Conservation (phyloP, 2,888 invertebrate genomes). For the Drosophila subquinaria region DNA sequence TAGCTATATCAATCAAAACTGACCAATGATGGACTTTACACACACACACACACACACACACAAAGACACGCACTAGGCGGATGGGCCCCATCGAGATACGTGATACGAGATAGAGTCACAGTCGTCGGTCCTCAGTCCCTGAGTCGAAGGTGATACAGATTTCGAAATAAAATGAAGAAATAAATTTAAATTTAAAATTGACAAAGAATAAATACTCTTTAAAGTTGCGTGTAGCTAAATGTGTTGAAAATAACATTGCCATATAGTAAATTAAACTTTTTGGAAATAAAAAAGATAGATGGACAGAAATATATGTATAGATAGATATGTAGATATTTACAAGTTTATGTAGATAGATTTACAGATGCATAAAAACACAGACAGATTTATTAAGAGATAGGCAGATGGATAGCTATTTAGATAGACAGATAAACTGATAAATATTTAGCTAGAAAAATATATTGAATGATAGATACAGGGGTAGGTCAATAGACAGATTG, state of each 20-base stretch:
- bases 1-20: slow-evolving; percentile 50
- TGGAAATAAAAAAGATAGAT: neutral
- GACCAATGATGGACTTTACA: slow-evolving; percentile 41
- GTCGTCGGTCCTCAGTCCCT: neutral
- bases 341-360: neutral
- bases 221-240: neutral
- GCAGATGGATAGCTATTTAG: neutral
- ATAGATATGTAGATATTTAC: neutral
- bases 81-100: slow-evolving; percentile 45
- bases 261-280: neutral
- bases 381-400: neutral
- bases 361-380: neutral
- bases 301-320: neutral
- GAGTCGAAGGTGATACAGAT: slow-evolving; percentile 32
- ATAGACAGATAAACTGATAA: neutral
- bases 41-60: slow-evolving; percentile 25
- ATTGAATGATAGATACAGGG: neutral
- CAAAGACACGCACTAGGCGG: slow-evolving; percentile 20
- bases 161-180: slow-evolving; percentile 10
- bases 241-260: neutral
- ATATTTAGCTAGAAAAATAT: neutral
- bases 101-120: slow-evolving; percentile 19
- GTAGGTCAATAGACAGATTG: neutral
- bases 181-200: neutral
- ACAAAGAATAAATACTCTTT: slow-evolving; percentile 10